Evolutionary conservation across 2,888 invertebrate genomes (phyloP).

Genomic region (Agrenia bidenticulata): DNA sequence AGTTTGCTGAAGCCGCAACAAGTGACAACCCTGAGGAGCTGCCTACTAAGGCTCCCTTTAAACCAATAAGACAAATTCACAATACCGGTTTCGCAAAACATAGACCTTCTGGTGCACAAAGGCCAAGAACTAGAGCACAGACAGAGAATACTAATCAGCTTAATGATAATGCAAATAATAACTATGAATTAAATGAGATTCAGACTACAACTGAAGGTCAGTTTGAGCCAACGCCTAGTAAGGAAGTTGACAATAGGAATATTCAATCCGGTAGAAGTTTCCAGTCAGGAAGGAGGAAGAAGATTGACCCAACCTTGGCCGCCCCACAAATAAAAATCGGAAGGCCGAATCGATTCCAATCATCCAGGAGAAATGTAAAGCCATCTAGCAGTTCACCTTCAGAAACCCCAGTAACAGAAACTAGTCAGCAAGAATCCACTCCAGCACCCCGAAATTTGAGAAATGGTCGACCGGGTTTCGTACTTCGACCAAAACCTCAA

Average conservation of each 20-base stretch:
- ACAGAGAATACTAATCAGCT: background rate
- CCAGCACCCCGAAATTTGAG: background rate
- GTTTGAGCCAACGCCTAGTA: constrained; percentile 8
- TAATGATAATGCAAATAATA: background rate
- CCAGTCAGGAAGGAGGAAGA: constrained; percentile 3
- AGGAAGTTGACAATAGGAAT: constrained; percentile 2
- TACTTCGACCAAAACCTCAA: constrained; percentile 5
- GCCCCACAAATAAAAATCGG: constrained; percentile 4
- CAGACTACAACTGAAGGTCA: constrained; percentile 8
- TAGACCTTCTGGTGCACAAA: constrained; percentile 8
- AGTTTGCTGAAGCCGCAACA: background rate
- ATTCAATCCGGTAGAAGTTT: background rate
- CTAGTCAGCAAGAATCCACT: background rate
- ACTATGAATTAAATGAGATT: constrained; percentile 4
- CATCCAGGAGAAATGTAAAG: background rate
- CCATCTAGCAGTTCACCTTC: background rate
- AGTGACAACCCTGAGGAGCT: background rate
- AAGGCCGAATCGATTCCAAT: constrained; percentile 1
- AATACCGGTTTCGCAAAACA: constrained; percentile 16
- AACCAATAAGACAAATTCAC: constrained; percentile 4
- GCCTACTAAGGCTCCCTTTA: background rate
- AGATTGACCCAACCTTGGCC: background rate
- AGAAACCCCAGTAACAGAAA: background rate
- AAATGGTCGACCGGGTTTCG: background rate
- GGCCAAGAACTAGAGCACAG: background rate